Conservation (phyloP, 2,888 invertebrate genomes). For the Lasioglossum morio region DNA sequence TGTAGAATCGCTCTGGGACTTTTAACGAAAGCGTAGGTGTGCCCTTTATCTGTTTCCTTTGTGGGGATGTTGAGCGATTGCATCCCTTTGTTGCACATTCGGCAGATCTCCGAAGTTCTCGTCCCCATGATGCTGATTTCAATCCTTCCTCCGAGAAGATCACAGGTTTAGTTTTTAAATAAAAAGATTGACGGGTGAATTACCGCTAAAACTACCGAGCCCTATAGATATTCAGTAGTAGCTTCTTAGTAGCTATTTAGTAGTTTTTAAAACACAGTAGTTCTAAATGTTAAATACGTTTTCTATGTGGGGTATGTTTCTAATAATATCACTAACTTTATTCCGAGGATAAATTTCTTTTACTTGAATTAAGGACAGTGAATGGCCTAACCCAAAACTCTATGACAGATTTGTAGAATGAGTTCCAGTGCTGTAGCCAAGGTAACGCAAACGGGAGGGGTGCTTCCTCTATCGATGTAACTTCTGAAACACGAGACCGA, state of each 20-base stretch:
- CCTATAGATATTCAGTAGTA: not conserved
- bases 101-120: slow-evolving; percentile 77
- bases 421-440: slow-evolving; percentile 64
- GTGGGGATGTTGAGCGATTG: slow-evolving; percentile 75
- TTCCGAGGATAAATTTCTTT: slow-evolving; percentile 5
- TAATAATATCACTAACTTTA: not conserved
- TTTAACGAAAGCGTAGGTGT: slow-evolving; percentile 79
- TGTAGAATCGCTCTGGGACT: slow-evolving; percentile 80
- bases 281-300: not conserved
- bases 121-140: slow-evolving; percentile 73
- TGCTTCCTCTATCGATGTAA: slow-evolving; percentile 62
- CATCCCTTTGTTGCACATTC: slow-evolving; percentile 80
- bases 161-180: not conserved
- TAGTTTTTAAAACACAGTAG: not conserved
- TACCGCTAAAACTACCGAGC: not conserved
- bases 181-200: not conserved
- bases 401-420: slow-evolving; percentile 15
- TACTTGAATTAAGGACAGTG: not conserved
- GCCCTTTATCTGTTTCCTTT: slow-evolving; percentile 64
- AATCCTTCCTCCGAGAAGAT: not conserved
- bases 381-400: slow-evolving; percentile 25
- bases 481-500: slow-evolving; percentile 1
- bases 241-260: too few relatives aligned
- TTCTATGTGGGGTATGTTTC: not conserved
- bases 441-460: slow-evolving; percentile 71